phyloP scores from a whole-genome alignment of 2,888 invertebrate genomes.

The Apodemia duryi region DNA sequence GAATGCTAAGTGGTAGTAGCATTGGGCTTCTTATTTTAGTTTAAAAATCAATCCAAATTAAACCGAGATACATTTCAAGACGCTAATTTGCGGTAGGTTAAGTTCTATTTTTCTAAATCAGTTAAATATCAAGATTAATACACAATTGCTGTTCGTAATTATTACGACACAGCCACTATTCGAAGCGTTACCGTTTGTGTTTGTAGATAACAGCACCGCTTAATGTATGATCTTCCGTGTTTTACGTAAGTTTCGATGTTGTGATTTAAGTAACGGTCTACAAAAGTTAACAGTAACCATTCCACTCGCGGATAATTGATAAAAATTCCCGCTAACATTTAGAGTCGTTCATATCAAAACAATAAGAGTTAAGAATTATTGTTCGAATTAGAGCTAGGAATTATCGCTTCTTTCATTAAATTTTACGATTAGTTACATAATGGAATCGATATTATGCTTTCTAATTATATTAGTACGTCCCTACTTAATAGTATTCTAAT shows the following conservation, averaged over 20 bases:
- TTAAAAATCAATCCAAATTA: background rate
- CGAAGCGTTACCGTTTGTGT: constrained; percentile 3
- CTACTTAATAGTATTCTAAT: too few species aligned
- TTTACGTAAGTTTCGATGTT: constrained; percentile 16
- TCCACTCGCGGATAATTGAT: constrained; percentile 5
- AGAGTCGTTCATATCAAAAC: background rate
- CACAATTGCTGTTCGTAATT: constrained; percentile 4
- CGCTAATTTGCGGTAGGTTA: background rate
- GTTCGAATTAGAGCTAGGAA: background rate
- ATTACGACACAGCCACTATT: constrained; percentile 10
- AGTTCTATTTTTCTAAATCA: background rate
- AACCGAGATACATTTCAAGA: background rate
- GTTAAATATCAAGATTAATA: constrained; percentile 7
- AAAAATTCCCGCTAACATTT: background rate
- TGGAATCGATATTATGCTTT: background rate
- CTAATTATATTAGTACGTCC: background rate
- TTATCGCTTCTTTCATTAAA: background rate
- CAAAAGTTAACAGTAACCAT: constrained; percentile 4
- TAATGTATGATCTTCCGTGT: constrained; percentile 12
- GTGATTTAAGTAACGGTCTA: constrained; percentile 10
- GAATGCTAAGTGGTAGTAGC: background rate
- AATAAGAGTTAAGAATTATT: background rate
- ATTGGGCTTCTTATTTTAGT: too few species aligned
- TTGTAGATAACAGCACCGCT: constrained; percentile 10
- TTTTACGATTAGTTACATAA: background rate